A percentile compares a stretch with the other conserved stretches of the same genome.
Conservation (phyloP, 2,113 vertebrate species). For the Casuarius casuarius region DNA sequence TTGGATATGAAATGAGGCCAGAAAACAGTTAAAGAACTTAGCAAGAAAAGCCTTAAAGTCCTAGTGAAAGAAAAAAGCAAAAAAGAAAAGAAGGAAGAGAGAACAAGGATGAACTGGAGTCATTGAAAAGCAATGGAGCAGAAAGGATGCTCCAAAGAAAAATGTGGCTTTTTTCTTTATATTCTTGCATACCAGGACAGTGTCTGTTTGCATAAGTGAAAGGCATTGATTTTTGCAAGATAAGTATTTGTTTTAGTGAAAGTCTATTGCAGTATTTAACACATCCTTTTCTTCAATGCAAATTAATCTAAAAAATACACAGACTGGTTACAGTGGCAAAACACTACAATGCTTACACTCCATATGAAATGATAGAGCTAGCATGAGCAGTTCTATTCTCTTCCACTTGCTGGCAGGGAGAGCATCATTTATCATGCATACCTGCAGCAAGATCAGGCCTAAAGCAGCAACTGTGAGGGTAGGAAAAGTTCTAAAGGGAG, state of each 20-base stretch:
- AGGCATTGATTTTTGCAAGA: background rate
- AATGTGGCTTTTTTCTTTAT: background rate
- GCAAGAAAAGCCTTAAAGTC: background rate
- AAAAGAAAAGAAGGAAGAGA: background rate
- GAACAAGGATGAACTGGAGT: background rate
- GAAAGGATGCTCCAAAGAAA: background rate
- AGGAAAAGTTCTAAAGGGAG: background rate
- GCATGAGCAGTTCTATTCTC: background rate
- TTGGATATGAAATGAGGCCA: background rate
- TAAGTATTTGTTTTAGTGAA: background rate
- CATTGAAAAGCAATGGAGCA: background rate
- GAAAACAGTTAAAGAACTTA: background rate
- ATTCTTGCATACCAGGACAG: background rate
- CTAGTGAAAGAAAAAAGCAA: background rate
- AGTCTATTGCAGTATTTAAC: constrained; percentile 42
- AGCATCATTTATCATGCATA: background rate
- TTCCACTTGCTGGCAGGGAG: background rate
- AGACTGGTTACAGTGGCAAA: background rate
- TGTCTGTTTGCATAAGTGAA: background rate
- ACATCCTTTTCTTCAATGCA: constrained; percentile 35
- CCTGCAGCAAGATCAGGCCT: background rate
- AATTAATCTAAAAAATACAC: background rate
- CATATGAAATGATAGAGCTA: background rate
- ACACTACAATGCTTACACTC: background rate
- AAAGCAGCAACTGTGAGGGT: background rate